A percentile compares a stretch with the other conserved stretches of the same genome.
Evolutionary conservation across 2,888 invertebrate genomes (phyloP).

Genomic region (Drosophila mettleri): DNA sequence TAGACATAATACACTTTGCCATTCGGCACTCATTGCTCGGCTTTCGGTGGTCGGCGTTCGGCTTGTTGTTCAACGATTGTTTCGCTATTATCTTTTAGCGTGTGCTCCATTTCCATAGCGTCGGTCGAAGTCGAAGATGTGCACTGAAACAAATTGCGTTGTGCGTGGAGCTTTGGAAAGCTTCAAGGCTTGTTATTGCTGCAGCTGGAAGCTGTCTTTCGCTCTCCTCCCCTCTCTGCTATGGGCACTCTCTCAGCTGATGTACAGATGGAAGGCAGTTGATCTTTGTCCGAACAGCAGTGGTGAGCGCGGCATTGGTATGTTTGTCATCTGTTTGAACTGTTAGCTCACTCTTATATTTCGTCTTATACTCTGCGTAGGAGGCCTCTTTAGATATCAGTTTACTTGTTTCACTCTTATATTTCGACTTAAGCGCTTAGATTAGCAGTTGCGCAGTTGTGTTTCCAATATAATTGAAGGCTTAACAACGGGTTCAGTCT

Average conservation of each 20-base stretch:
- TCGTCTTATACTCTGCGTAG: not conserved
- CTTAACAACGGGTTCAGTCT: not conserved
- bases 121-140: constrained; percentile 42
- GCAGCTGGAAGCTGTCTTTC: constrained; percentile 3
- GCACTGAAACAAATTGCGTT: constrained; percentile 42
- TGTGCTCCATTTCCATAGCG: constrained; percentile 32
- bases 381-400: not conserved
- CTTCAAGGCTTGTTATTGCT: not conserved
- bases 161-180: constrained; percentile 19
- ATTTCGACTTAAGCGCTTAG: not conserved
- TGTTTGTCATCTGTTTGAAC: not conserved
- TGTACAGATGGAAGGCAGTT: not conserved
- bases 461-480: not conserved
- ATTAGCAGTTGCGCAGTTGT: not conserved
- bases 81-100: constrained; percentile 42
- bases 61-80: constrained; percentile 10
- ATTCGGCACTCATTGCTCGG: not conserved
- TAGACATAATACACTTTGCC: constrained; percentile 25
- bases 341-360: constrained; percentile 5
- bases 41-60: constrained; percentile 1
- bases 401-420: not conserved
- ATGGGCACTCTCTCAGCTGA: not conserved
- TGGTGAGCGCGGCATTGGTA: not conserved
- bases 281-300: not conserved
- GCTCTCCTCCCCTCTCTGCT: not conserved